Conservation (phyloP, 2,797 vertebrate species). For the Phrynocephalus vlangalii region DNA sequence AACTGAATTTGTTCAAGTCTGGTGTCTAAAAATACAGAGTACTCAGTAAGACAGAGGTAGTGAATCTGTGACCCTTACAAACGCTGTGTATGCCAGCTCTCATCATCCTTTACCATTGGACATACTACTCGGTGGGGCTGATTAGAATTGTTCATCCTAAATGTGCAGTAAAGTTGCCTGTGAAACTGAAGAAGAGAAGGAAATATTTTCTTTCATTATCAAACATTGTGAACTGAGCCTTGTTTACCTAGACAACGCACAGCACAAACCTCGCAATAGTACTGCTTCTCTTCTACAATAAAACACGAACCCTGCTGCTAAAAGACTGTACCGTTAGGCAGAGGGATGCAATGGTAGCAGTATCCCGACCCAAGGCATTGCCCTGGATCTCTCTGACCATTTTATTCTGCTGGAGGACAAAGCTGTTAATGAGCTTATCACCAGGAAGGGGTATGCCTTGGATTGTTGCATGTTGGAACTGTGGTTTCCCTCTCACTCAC, state of each 20-base stretch:
- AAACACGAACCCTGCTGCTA: not conserved
- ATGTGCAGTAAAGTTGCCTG: not conserved
- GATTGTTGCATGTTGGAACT: too few species aligned
- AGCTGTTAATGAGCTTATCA: not conserved
- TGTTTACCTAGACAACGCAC: not conserved
- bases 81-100: not conserved
- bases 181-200: too few species aligned
- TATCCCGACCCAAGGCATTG: not conserved
- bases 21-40: not conserved
- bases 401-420: not conserved
- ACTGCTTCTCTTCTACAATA: not conserved
- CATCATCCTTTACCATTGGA: not conserved
- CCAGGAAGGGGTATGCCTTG: too few species aligned
- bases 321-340: not conserved
- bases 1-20: not conserved
- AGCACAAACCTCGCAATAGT: not conserved
- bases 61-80: not conserved
- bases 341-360: not conserved
- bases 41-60: not conserved
- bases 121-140: not conserved
- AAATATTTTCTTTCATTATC: too few species aligned
- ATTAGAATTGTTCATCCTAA: not conserved
- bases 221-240: not conserved
- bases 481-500: too few species aligned
- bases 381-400: not conserved